A percentile compares a stretch with the other conserved stretches of the same genome.
Evolutionary conservation across 2,797 vertebrate genomes (phyloP).

Genomic region (Garrulus glandarius): DNA sequence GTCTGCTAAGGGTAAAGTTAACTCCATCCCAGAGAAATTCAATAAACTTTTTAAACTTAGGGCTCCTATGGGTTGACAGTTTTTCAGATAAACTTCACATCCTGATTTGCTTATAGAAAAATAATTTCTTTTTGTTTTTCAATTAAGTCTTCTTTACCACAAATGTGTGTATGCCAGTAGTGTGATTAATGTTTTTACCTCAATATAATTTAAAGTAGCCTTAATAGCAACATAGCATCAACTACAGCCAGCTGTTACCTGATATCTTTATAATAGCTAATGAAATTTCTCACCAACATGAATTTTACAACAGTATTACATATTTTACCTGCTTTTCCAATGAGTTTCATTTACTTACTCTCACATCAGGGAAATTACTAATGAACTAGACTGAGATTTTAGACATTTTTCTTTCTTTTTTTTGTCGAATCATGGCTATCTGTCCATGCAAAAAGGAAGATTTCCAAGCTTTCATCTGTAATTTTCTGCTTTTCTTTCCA

Average conservation of each 20-base stretch:
- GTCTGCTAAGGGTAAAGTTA: not conserved
- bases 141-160: not conserved
- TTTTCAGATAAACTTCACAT: not conserved
- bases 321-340: not conserved
- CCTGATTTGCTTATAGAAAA: not conserved
- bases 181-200: not conserved
- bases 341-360: not conserved
- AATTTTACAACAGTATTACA: not conserved
- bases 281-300: not conserved
- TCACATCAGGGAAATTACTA: not conserved
- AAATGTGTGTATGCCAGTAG: not conserved
- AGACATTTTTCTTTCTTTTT: not conserved
- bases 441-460: not conserved
- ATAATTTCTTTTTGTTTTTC: not conserved
- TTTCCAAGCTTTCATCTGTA: not conserved
- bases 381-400: not conserved
- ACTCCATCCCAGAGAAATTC: rapidly evolving
- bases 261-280: not conserved
- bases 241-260: not conserved
- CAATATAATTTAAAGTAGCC: not conserved
- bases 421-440: not conserved
- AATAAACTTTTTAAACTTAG: not conserved
- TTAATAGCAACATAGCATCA: not conserved
- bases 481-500: not conserved
- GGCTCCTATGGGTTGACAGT: not conserved